These are phyloP conservation scores for Drosophila truncata DNA, from an alignment of 1,140 invertebrate genomes.

Conservation along the genomic window DNA sequence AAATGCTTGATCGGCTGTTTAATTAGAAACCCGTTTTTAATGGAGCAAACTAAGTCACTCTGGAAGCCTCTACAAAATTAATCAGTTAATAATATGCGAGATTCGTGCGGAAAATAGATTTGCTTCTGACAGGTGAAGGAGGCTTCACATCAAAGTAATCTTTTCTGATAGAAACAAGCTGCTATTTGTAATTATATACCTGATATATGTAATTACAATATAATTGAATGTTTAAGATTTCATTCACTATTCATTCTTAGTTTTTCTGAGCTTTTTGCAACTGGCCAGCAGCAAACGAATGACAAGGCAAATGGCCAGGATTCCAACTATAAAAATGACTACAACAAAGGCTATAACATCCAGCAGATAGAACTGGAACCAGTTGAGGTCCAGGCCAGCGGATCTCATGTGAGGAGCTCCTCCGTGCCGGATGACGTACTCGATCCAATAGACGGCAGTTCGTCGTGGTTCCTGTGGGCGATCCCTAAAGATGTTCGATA, in stretches of 20 bases:
- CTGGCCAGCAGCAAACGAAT: conserved; percentile 37
- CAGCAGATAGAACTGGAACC: conserved; percentile 88
- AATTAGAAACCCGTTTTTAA: background rate
- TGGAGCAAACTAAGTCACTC: background rate
- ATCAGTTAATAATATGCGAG: background rate
- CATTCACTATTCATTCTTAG: conserved; percentile 16
- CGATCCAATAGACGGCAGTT: conserved; percentile 88
- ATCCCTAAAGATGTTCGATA: conserved; percentile 86
- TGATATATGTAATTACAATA: background rate
- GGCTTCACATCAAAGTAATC: background rate
- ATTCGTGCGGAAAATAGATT: background rate
- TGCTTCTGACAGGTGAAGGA: background rate
- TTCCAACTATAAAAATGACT: background rate
- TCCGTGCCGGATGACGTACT: conserved; percentile 88
- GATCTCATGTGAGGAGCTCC: conserved; percentile 87
- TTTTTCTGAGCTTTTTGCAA: conserved; percentile 17
- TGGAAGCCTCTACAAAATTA: background rate
- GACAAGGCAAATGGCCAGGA: conserved; percentile 15
- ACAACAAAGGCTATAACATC: conserved; percentile 86
- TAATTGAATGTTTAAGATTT: no score
- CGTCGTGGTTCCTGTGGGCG: conserved; percentile 86
- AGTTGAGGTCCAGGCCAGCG: conserved; percentile 86
- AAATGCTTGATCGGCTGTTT: background rate
- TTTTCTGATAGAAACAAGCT: background rate
- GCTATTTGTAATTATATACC: background rate